Conservation (phyloP, 2,113 vertebrate species). For the Excalfactoria chinensis region DNA sequence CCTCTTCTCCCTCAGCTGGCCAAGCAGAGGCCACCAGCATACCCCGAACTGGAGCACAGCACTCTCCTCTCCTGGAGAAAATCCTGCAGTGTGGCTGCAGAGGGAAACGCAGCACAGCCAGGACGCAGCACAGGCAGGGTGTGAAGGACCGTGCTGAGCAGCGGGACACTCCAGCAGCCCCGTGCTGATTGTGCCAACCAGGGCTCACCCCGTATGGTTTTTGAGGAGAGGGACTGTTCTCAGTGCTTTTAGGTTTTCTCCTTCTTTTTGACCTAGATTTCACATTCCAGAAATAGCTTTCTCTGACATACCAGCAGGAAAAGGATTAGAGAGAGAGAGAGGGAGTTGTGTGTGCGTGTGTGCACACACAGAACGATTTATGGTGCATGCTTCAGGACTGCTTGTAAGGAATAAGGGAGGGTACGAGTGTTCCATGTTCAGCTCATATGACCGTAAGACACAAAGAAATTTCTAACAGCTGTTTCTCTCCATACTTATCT, state of each 20-base stretch:
- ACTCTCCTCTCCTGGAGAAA: neutral
- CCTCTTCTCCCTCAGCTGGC: no score
- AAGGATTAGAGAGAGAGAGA: slow-evolving; percentile 19
- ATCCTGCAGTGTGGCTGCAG: neutral
- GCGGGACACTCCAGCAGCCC: neutral
- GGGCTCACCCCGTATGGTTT: slow-evolving; percentile 19
- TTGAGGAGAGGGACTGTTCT: slow-evolving; percentile 4
- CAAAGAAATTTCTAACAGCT: neutral
- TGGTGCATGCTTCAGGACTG: neutral
- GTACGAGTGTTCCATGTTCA: accelerated
- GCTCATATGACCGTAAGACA: neutral
- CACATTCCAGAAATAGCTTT: slow-evolving; percentile 79
- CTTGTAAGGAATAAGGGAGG: neutral
- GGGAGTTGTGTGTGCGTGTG: neutral
- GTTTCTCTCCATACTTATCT: neutral
- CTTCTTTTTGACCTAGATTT: slow-evolving; percentile 81
- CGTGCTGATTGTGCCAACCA: neutral
- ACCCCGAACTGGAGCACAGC: neutral
- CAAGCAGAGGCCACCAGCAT: neutral
- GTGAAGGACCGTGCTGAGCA: neutral
- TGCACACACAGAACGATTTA: neutral
- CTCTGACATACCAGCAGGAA: slow-evolving; percentile 70
- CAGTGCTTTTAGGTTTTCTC: slow-evolving; percentile 52
- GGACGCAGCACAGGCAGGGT: neutral
- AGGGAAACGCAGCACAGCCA: neutral